phyloP scores from a whole-genome alignment of 2,113 vertebrate species.

The Numida meleagris region DNA sequence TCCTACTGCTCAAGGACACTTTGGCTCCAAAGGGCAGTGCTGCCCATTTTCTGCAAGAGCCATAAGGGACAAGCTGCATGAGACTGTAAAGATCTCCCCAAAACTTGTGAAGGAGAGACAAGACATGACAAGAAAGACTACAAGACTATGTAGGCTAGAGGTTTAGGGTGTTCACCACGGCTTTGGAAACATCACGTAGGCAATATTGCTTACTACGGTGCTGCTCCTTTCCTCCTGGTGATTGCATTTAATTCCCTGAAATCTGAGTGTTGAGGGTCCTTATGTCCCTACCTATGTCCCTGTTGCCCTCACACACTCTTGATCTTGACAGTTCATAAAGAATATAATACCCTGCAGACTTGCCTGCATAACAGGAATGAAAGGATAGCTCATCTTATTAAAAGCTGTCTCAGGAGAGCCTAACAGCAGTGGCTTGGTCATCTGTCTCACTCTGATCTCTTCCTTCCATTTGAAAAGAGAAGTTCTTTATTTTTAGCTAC shows the following conservation, averaged over 20 bases:
- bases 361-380: background rate
- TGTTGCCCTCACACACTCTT: background rate
- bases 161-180: background rate
- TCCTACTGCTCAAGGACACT: background rate
- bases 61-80: background rate
- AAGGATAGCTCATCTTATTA: conserved; percentile 2
- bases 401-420: conserved; percentile 10
- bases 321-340: background rate
- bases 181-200: background rate
- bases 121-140: background rate
- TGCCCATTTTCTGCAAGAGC: background rate
- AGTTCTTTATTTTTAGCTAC: conserved; percentile 16
- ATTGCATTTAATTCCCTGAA: background rate
- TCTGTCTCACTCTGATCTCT: background rate
- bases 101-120: background rate
- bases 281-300: background rate
- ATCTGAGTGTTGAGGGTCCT: background rate
- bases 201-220: background rate
- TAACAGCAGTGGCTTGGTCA: background rate
- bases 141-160: background rate
- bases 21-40: background rate
- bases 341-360: background rate
- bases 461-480: background rate
- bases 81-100: background rate
- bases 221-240: background rate